Base-by-base conservation (phyloP, 2,888 invertebrate genomes). In the Stratiomys singularior region DNA sequence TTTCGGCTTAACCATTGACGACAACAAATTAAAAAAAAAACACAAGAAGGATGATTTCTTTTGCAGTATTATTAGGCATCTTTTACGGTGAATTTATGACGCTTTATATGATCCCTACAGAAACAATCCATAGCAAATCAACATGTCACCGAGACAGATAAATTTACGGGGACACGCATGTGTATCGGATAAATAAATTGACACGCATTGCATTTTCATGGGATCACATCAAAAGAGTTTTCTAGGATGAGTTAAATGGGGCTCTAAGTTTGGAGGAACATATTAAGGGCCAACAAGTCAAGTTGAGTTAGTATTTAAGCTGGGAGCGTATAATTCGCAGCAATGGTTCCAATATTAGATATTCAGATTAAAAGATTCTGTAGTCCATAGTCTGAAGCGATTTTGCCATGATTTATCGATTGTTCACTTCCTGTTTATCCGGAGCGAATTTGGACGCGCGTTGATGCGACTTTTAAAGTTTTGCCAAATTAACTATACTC, bases 81-180 rank as follows among this genome's bases (percentile, higher is more conserved):
- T 69, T 74, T 74, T 37, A 74, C 74, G 58, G 60, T 74, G 74
- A 47, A 74, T 74, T 74, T 74, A 74, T 74, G 74, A 60, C 44
- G 58, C 74, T 58, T 30, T 74, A 58, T 30, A 58, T 74, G 74
- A 74, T 58, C 60, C 60, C 37, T 69, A 46, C 25, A 46, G 46
- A 74, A 58, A 74, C 74, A 74, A 74, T 74, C 58, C 74, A 58
- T 44, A 58, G 74, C 74, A 58, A 74, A 74, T 74, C 74, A 74
- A 58, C 58, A 58, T 74, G 74, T 74, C 58, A 58, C 28, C 74
- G 30, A 37, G 18, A 15, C 74, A 58, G 27, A 60, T 23, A 60
- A 74, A 74, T 74, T 58, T 25, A 58, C 30, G 74, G 9, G 23
- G 37, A 56, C 46, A 46, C 21, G 44, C 46, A 15, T 69, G 28